Percentiles rank a stretch among this genome's conserved stretches.
Evolutionary conservation across 2,888 invertebrate species (phyloP).

Genomic region (Lepeophtheirus nordmannii): DNA sequence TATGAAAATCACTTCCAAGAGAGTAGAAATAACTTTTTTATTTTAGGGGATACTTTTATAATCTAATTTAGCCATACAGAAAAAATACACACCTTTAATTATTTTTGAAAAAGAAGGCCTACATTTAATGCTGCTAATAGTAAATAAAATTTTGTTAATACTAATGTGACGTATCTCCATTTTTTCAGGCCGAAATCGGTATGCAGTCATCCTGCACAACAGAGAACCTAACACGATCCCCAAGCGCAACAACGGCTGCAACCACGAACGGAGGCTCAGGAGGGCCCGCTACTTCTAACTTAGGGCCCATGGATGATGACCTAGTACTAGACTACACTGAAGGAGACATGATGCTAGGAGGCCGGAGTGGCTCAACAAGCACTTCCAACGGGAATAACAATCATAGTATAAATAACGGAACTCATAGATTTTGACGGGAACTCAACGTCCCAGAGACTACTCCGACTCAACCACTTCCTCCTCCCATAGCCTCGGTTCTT

Average conservation of each 20-base stretch:
- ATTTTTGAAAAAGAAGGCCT: too few species aligned
- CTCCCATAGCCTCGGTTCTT: not conserved
- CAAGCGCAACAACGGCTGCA: conserved; percentile 2
- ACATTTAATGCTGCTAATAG: too few species aligned
- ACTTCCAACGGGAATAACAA: not conserved
- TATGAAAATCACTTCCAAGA: too few species aligned
- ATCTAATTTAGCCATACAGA: too few species aligned
- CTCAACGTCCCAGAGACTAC: not conserved
- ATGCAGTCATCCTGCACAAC: conserved; percentile 9
- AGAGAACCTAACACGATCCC: conserved; percentile 16
- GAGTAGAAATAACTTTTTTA: too few species aligned
- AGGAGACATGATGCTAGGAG: not conserved
- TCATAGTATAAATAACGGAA: not conserved
- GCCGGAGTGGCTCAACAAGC: not conserved
- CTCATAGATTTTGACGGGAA: not conserved
- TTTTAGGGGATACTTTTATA: too few species aligned
- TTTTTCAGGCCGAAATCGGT: not conserved
- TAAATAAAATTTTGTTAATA: too few species aligned
- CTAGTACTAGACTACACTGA: not conserved
- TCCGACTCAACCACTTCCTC: too few species aligned
- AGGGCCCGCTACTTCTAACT: not conserved
- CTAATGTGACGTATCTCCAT: too few species aligned
- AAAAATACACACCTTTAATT: too few species aligned
- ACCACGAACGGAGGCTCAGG: not conserved
- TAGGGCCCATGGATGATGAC: not conserved